Percentiles rank a stretch among this genome's conserved stretches.
These are phyloP conservation scores for Diphyllodes magnificus DNA, from an alignment of 2,113 vertebrate genomes.

Conservation along the genomic window DNA sequence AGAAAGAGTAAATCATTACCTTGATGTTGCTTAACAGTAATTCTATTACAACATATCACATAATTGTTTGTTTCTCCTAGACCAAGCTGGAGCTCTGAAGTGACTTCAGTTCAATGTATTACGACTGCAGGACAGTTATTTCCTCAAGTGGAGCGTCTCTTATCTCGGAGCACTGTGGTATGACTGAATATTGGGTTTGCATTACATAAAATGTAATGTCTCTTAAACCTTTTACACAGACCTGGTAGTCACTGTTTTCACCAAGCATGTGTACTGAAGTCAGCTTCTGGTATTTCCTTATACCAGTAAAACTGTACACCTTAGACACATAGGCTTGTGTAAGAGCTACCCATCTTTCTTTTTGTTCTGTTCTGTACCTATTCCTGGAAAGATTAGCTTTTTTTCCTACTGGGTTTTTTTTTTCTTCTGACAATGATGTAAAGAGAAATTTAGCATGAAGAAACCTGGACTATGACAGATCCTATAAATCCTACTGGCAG, in stretches of 20 bases:
- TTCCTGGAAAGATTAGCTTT: neutral
- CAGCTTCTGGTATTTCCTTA: neutral
- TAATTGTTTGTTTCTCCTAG: neutral
- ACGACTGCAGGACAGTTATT: neutral
- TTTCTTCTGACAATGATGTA: neutral
- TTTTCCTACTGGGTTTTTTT: neutral
- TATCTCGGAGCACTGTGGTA: rapidly evolving
- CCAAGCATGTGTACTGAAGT: neutral
- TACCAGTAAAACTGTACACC: neutral
- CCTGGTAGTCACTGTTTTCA: neutral
- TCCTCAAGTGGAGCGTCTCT: neutral
- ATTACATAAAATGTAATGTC: neutral
- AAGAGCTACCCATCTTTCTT: neutral
- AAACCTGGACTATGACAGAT: neutral
- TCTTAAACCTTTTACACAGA: neutral
- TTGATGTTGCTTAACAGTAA: neutral
- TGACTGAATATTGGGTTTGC: neutral
- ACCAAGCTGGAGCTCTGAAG: neutral
- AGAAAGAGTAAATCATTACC: slow-evolving; percentile 14
- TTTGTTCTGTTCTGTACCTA: neutral
- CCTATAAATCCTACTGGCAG: neutral
- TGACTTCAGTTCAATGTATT: neutral
- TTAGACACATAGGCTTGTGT: neutral
- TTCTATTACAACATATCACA: neutral
- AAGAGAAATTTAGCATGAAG: neutral